Evolutionary conservation across 2,797 vertebrate species (phyloP).

Genomic region (Threskiornis aethiopicus): DNA sequence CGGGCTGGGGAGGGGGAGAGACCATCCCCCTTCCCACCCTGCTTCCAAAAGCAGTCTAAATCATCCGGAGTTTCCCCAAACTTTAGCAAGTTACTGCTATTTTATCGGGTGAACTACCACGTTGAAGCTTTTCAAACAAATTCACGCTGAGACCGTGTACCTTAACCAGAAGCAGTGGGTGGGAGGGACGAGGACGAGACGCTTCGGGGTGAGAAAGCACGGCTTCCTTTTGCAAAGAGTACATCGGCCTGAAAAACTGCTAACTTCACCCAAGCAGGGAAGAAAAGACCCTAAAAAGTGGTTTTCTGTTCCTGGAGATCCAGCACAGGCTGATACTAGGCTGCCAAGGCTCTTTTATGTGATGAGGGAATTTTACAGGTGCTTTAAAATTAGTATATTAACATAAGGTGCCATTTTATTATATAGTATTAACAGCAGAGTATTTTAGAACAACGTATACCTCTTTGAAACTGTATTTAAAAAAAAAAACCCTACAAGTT

Average conservation of each 20-base stretch:
- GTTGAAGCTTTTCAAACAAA: neutral
- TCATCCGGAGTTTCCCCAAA: neutral
- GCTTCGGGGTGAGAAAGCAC: neutral
- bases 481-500: neutral
- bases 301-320: neutral
- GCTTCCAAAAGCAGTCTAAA: neutral
- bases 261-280: neutral
- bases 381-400: neutral
- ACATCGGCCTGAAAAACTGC: accelerated
- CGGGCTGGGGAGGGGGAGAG: neutral
- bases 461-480: neutral
- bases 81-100: neutral
- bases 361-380: neutral
- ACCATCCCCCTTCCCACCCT: neutral
- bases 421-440: neutral
- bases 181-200: neutral
- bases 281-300: neutral
- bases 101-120: accelerated
- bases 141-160: neutral
- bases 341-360: neutral
- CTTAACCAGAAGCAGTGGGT: neutral
- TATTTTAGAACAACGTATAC: neutral
- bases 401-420: neutral
- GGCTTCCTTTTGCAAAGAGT: neutral
- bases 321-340: neutral